Evolutionary conservation across 1,140 invertebrate species (phyloP).

Genomic region (Drosophila santomea): DNA sequence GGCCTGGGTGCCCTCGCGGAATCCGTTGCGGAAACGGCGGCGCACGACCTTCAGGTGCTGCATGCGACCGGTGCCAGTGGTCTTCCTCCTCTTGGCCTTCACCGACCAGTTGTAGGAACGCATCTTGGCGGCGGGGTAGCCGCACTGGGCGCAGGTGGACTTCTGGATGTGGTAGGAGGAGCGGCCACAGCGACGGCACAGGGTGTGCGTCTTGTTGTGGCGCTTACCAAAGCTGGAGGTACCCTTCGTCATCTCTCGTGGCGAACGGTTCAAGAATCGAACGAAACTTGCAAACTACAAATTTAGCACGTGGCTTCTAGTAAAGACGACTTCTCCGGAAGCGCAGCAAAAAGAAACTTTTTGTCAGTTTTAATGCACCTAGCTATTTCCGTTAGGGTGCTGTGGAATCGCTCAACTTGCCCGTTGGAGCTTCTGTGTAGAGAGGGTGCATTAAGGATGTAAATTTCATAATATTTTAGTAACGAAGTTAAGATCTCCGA

Average conservation of each 20-base stretch:
- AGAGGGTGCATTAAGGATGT: neutral
- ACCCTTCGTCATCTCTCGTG: slow-evolving; percentile 93
- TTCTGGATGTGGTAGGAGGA: slow-evolving; percentile 99
- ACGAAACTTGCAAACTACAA: slow-evolving; percentile 20
- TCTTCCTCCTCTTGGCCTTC: slow-evolving; percentile 99
- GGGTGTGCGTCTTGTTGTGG: slow-evolving; percentile 99
- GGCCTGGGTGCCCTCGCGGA: slow-evolving; percentile 89
- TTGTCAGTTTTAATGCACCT: neutral
- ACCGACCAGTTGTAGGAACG: slow-evolving; percentile 99
- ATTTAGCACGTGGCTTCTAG: too few species aligned
- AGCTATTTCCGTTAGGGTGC: neutral
- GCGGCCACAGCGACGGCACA: slow-evolving; percentile 98
- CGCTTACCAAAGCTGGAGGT: slow-evolving; percentile 99
- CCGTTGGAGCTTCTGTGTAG: neutral
- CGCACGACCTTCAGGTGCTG: slow-evolving; percentile 96
- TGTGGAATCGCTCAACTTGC: neutral
- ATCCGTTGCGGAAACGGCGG: slow-evolving; percentile 93
- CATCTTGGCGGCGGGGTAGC: slow-evolving; percentile 96
- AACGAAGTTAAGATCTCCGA: too few species aligned
- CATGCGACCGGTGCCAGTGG: slow-evolving; percentile 98
- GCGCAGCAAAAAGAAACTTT: neutral
- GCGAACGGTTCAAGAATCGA: slow-evolving; percentile 79
- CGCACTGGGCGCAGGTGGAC: slow-evolving; percentile 98
- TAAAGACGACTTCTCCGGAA: too few species aligned
- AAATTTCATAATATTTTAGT: too few species aligned